phyloP scores from a whole-genome alignment of 2,888 invertebrate genomes.

The Coleophora deauratella region DNA sequence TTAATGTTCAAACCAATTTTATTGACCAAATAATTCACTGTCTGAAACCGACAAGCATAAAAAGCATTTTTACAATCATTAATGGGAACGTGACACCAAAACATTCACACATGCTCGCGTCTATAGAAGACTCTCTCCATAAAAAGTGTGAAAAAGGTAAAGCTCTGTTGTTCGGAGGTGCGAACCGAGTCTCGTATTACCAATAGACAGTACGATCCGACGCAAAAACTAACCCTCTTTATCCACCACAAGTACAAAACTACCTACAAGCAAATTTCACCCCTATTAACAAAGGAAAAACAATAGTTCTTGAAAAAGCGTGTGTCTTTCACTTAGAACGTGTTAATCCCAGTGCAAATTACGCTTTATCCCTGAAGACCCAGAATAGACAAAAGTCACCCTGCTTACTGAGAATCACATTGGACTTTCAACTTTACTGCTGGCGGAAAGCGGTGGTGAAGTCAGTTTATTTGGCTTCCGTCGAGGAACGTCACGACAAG shows the following conservation, averaged over 20 bases:
- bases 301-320: too few relatives aligned
- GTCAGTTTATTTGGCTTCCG: constrained; percentile 40
- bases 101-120: constrained; percentile 34
- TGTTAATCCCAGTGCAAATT: constrained; percentile 37
- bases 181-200: constrained; percentile 66
- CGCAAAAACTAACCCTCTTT: constrained; percentile 28
- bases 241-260: constrained; percentile 19
- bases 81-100: constrained; percentile 42
- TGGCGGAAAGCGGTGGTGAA: constrained; percentile 22
- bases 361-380: constrained; percentile 62
- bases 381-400: constrained; percentile 67
- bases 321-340: constrained; percentile 24
- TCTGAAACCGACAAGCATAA: too few relatives aligned
- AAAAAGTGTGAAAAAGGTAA: constrained; percentile 59
- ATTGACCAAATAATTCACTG: too few relatives aligned
- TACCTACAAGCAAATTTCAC: constrained; percentile 20
- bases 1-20: too few relatives aligned
- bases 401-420: constrained; percentile 26
- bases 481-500: constrained; percentile 66
- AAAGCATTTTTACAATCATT: constrained; percentile 14
- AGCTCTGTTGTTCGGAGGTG: constrained; percentile 62
- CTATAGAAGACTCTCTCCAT: constrained; percentile 44
- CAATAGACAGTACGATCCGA: constrained; percentile 59
- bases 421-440: constrained; percentile 46
- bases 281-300: background rate